Percentiles rank a stretch among this genome's conserved stretches.
phyloP scores from a whole-genome alignment of 2,888 invertebrate species.

The Willowsia nigromaculata region DNA sequence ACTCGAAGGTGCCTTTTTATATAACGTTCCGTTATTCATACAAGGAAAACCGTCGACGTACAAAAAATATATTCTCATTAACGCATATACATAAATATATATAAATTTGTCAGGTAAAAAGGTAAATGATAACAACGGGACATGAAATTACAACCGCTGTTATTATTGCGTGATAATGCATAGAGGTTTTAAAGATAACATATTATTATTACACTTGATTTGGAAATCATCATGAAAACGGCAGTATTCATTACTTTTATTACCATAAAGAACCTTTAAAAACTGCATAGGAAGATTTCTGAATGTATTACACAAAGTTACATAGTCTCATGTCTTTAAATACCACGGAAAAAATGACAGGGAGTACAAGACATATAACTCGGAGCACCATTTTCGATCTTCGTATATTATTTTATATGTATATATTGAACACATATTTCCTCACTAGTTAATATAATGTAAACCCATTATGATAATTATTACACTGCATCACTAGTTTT shows the following conservation, averaged over 20 bases:
- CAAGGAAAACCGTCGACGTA: constrained; percentile 18
- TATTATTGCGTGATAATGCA: constrained; percentile 37
- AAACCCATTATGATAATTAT: constrained; percentile 21
- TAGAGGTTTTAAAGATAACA: constrained; percentile 12
- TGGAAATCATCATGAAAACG: not conserved
- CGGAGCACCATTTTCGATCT: constrained; percentile 33
- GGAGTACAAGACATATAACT: constrained; percentile 42
- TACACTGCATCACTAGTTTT: not conserved
- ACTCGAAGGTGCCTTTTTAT: constrained; percentile 23
- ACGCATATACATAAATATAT: not conserved
- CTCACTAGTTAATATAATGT: constrained; percentile 53
- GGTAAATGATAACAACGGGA: constrained; percentile 31
- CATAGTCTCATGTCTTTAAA: constrained; percentile 26
- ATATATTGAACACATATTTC: constrained; percentile 63
- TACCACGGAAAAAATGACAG: constrained; percentile 46
- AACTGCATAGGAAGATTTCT: constrained; percentile 59
- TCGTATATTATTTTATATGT: constrained; percentile 20
- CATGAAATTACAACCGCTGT: constrained; percentile 4
- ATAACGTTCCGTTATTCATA: constrained; percentile 2
- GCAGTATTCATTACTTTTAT: constrained; percentile 13
- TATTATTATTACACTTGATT: not conserved
- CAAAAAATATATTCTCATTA: constrained; percentile 37
- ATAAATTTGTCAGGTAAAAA: constrained; percentile 23
- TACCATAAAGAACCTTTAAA: not conserved
- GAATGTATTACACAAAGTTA: constrained; percentile 23